Conservation (phyloP, 2,113 vertebrate genomes). For the Phalacrocorax aristotelis region DNA sequence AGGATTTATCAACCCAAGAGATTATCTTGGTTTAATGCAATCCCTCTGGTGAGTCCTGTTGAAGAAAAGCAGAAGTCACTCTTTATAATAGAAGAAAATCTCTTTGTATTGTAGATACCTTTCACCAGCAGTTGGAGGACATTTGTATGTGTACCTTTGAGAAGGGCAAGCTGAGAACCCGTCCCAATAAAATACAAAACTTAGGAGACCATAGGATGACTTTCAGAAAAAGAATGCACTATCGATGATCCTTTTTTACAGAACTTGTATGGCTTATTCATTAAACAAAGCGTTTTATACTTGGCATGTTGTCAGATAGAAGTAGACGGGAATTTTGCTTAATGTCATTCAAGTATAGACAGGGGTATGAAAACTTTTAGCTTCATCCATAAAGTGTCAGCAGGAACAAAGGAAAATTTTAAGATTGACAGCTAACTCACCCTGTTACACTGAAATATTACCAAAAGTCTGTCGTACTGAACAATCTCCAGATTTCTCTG, state of each 20-base stretch:
- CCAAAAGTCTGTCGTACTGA: not conserved
- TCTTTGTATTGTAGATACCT: not conserved
- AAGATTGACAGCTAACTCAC: not conserved
- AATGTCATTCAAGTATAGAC: not conserved
- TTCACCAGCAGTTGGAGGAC: not conserved
- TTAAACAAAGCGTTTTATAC: not conserved
- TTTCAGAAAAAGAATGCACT: not conserved
- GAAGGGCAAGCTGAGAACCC: not conserved
- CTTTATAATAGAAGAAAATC: not conserved
- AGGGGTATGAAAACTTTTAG: not conserved
- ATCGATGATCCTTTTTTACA: not conserved
- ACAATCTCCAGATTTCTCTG: not conserved
- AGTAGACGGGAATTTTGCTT: not conserved
- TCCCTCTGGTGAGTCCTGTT: not conserved
- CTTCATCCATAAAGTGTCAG: not conserved
- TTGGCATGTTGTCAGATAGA: not conserved
- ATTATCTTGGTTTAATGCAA: not conserved
- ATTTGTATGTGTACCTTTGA: not conserved
- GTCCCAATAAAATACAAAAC: not conserved
- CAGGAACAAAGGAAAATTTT: not conserved
- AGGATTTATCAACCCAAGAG: not conserved
- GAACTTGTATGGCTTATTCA: not conserved
- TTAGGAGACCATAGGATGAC: not conserved
- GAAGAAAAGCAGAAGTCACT: constrained; percentile 13
- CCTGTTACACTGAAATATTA: not conserved